phyloP scores from a whole-genome alignment of 2,113 vertebrate genomes.

The Daubentonia madagascariensis region DNA sequence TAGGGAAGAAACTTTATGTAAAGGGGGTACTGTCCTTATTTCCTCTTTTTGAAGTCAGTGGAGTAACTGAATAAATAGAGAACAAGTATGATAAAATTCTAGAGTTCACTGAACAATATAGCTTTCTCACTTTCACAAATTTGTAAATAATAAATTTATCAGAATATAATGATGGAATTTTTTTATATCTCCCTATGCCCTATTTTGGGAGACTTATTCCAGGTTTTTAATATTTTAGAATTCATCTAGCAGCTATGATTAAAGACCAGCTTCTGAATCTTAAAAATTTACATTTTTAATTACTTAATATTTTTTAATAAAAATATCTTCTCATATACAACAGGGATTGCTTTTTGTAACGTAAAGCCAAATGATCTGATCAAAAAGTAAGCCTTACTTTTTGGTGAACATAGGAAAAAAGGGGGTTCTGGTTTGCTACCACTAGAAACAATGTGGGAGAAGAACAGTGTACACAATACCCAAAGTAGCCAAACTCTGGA shows the following conservation, averaged over 20 bases:
- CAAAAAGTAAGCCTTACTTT: background rate
- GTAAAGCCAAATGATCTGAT: background rate
- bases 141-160: background rate
- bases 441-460: background rate
- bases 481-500: background rate
- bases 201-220: background rate
- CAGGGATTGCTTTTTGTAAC: background rate
- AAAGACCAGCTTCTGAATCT: background rate
- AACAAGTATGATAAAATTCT: background rate
- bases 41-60: background rate
- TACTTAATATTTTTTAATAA: background rate
- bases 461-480: background rate
- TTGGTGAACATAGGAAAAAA: background rate
- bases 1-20: background rate
- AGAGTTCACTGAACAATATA: background rate
- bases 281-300: background rate
- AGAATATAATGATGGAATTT: background rate
- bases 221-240: background rate
- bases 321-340: background rate
- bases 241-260: background rate
- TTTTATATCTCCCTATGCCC: background rate
- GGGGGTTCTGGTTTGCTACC: background rate
- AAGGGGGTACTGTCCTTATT: background rate
- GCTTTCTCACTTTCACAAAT: background rate
- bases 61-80: background rate